A percentile compares a stretch with the other conserved stretches of the same genome.
Evolutionary conservation across 92 coral and sea anemone genomes (phyloP).

Genomic region (Anthopleura xanthogrammica): DNA sequence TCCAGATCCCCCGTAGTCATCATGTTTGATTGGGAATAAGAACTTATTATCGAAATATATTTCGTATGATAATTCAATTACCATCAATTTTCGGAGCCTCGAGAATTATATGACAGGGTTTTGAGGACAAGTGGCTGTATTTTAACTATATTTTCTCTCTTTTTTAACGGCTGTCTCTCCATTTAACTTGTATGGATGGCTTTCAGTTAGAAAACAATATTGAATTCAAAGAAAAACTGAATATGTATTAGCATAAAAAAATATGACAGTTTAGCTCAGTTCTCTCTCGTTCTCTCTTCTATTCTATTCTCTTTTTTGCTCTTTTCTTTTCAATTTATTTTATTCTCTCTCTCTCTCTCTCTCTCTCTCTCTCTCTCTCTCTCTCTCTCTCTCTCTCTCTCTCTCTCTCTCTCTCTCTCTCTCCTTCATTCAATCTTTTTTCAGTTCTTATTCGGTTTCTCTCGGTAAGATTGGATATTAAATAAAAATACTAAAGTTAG

Average conservation of each 20-base stretch:
- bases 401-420: neutral
- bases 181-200: too few species aligned
- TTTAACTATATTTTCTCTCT: neutral
- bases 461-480: neutral
- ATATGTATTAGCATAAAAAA: too few species aligned
- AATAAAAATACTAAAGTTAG: neutral
- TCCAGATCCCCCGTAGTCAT: neutral
- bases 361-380: neutral
- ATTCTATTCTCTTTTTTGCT: too few species aligned
- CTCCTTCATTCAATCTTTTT: neutral
- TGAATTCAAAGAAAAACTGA: too few species aligned
- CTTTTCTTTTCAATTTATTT: too few species aligned
- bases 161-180: neutral
- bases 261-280: too few species aligned
- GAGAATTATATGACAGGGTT: neutral
- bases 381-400: neutral
- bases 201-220: too few species aligned
- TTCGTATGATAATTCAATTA: neutral
- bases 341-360: neutral
- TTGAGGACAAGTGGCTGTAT: neutral
- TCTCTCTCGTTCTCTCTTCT: too few species aligned
- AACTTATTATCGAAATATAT: neutral
- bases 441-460: neutral
- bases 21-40: neutral
- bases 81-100: neutral